Evolutionary conservation across 1,140 invertebrate genomes (phyloP).

Genomic region (Campoletis sonorensis): DNA sequence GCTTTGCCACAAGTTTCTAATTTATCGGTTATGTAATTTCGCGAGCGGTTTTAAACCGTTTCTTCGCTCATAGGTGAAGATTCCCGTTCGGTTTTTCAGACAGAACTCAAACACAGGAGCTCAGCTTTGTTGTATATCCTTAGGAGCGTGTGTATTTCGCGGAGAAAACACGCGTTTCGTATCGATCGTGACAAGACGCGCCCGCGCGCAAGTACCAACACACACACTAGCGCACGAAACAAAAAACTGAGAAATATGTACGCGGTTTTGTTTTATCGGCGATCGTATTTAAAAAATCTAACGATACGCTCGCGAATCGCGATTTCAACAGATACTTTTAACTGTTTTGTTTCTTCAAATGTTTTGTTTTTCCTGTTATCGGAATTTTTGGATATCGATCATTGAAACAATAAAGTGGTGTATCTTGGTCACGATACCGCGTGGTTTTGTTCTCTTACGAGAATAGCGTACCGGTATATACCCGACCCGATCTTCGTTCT

Average conservation of each 20-base stretch:
- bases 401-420: not conserved
- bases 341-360: not conserved
- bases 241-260: not conserved
- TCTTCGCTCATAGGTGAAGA: not conserved
- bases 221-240: not conserved
- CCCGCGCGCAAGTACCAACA: not conserved
- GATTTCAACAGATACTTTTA: too few species aligned
- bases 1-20: not conserved
- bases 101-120: not conserved
- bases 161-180: constrained; percentile 2
- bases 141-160: not conserved
- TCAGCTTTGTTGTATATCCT: not conserved
- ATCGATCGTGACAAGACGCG: constrained; percentile 1
- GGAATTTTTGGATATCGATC: not conserved
- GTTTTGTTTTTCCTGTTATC: not conserved
- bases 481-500: not conserved
- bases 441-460: constrained; percentile 20
- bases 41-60: not conserved
- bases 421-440: constrained; percentile 25
- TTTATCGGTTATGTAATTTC: not conserved
- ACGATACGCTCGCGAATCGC: not conserved
- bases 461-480: constrained; percentile 29
- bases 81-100: not conserved
- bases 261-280: too few species aligned
- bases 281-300: not conserved